Evolutionary conservation across 2,888 invertebrate species (phyloP).

Genomic region (Hermodice carunculata): DNA sequence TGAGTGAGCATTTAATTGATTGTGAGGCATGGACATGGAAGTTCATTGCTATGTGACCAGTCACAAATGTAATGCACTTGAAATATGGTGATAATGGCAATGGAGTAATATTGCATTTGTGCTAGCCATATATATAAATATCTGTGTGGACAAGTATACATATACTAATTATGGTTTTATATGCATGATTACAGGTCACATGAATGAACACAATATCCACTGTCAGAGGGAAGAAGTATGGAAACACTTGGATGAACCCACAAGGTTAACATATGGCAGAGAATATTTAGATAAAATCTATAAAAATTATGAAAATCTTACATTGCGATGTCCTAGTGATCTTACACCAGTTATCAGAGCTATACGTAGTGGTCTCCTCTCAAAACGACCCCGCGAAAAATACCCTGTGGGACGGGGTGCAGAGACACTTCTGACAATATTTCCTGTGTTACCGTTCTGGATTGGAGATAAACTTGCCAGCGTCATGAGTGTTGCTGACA

Average conservation of each 20-base stretch:
- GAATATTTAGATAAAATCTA: conserved; percentile 57
- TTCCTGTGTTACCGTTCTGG: conserved; percentile 60
- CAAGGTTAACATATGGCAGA: conserved; percentile 53
- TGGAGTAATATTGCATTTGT: too few species aligned
- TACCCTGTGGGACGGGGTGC: conserved; percentile 62
- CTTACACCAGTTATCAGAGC: conserved; percentile 62
- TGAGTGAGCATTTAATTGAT: too few species aligned
- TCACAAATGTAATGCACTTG: too few species aligned
- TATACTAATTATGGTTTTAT: background rate
- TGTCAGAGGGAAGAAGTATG: conserved; percentile 56
- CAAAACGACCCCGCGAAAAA: conserved; percentile 57
- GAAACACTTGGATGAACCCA: conserved; percentile 52
- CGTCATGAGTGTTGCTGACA: too few species aligned
- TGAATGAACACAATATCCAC: conserved; percentile 47
- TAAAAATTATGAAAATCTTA: conserved; percentile 44
- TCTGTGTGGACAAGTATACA: too few species aligned
- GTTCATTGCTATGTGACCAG: too few species aligned
- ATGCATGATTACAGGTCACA: conserved; percentile 49
- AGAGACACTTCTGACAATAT: conserved; percentile 52
- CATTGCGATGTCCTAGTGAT: conserved; percentile 52
- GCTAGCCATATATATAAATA: too few species aligned
- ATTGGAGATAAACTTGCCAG: conserved; percentile 58
- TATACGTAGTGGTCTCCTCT: conserved; percentile 59
- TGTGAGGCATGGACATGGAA: too few species aligned
- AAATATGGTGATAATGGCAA: too few species aligned